Evolutionary conservation across 2,888 invertebrate genomes (phyloP), one percentile per base, ranked within the genome.

Genomic region (Eustalomyia histrio): DNA sequence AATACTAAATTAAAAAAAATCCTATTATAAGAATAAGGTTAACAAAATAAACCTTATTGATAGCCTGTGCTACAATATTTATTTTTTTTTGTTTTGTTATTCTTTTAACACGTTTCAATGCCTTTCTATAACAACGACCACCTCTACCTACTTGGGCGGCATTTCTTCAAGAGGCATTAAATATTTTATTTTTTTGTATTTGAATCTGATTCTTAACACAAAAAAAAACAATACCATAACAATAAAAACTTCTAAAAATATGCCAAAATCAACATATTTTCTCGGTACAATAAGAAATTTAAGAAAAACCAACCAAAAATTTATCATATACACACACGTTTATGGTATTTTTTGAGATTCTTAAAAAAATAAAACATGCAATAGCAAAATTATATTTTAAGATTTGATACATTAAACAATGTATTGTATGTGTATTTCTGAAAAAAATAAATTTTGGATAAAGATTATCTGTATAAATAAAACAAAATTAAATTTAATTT

Each of bases 71-170:
- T 67, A 53, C 67, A 76, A 55, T 10, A 53, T 68, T 47, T 50
- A 18, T 39, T 33, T 52, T n/a, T 71, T 18, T 58, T 65, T 33
- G 50, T 12, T 35, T n/a, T n/a, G n/a, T n/a, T n/a, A n/a, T n/a
- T n/a, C n/a, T n/a, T 33, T 68, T 80, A 65, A 58, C 73, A 82
- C 75, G 80, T 75, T 61, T 73, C 75, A 83, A 68, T 83, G 78
- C 61, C 39, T 83, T 82, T 82, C 76, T 76, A 58, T 79, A 82
- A 76, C 75, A 80, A 71, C 76, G 76, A 79, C 80, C 83, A 79
- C 79, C 80, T 82, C 80, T 82, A 79, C 79, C 80, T 82, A 76
- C 82, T 68, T 76, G n/a, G 68, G 80, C 80, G 73, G 73, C 68
- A 73, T 69, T 71, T 65, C 61, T 18, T 21, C 21, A 63, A 61